Evolutionary conservation across 2,888 invertebrate genomes (phyloP).

Genomic region (Ectemnius cavifrons): DNA sequence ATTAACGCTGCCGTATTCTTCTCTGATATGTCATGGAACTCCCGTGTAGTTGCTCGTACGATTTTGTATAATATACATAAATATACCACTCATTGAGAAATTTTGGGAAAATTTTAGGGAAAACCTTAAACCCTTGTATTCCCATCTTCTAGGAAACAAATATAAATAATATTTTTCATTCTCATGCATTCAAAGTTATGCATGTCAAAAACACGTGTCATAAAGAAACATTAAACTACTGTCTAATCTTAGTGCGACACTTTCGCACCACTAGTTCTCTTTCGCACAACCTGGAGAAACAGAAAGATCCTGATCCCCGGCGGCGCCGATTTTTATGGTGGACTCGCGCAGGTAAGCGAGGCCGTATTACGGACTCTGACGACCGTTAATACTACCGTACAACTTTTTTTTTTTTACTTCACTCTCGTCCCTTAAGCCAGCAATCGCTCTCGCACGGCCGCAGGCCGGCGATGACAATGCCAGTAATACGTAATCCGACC

Average conservation of each 20-base stretch:
- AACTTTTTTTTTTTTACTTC: constrained; percentile 32
- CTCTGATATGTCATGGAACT: too few relatives aligned
- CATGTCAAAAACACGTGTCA: background rate
- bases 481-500: constrained; percentile 33
- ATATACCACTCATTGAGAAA: too few relatives aligned
- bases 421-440: constrained; percentile 23
- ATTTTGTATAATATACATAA: background rate
- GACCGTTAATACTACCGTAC: constrained; percentile 25
- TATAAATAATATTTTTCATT: too few relatives aligned
- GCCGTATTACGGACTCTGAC: constrained; percentile 1
- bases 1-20: constrained; percentile 6
- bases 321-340: constrained; percentile 43
- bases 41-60: background rate
- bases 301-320: background rate
- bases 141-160: too few relatives aligned
- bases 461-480: constrained; percentile 5
- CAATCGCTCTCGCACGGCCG: constrained; percentile 7
- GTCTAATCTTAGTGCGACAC: constrained; percentile 19
- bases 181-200: too few relatives aligned
- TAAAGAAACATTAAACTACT: background rate
- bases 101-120: too few relatives aligned
- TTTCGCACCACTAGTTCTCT: constrained; percentile 4
- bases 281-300: background rate
- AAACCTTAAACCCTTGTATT: too few relatives aligned
- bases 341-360: constrained; percentile 29